These are phyloP conservation scores for Esox masquinongy DNA, from an alignment of 2,797 vertebrate species.

Conservation along the genomic window DNA sequence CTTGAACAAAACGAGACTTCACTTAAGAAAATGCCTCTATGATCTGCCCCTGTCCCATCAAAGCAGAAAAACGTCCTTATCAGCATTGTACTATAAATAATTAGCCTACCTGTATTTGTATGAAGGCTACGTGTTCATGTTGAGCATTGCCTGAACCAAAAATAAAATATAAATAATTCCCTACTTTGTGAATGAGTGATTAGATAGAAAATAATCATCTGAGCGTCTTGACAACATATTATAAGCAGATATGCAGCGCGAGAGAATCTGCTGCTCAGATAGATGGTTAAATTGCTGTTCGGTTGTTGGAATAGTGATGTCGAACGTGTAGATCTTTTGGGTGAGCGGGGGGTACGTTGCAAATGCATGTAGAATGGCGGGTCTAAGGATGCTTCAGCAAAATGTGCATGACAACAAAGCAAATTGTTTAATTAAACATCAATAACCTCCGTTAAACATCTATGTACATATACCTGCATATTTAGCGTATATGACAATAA, in stretches of 20 bases:
- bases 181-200: background rate
- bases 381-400: background rate
- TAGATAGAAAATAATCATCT: background rate
- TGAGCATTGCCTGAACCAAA: too few species aligned
- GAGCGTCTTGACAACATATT: background rate
- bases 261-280: background rate
- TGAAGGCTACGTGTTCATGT: background rate
- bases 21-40: background rate
- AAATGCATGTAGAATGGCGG: conserved; percentile 10
- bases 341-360: background rate
- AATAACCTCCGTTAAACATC: background rate
- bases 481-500: background rate
- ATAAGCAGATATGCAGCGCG: background rate
- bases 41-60: background rate
- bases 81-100: too few species aligned
- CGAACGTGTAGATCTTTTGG: background rate
- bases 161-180: background rate
- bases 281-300: background rate
- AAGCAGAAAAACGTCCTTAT: background rate
- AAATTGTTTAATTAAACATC: background rate
- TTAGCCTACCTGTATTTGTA: background rate
- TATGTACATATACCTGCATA: background rate
- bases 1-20: conserved; percentile 6
- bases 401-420: conserved; percentile 10
- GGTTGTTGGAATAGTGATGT: background rate